phyloP scores from a whole-genome alignment of 2,113 vertebrate genomes.

The Epinephelus fuscoguttatus region DNA sequence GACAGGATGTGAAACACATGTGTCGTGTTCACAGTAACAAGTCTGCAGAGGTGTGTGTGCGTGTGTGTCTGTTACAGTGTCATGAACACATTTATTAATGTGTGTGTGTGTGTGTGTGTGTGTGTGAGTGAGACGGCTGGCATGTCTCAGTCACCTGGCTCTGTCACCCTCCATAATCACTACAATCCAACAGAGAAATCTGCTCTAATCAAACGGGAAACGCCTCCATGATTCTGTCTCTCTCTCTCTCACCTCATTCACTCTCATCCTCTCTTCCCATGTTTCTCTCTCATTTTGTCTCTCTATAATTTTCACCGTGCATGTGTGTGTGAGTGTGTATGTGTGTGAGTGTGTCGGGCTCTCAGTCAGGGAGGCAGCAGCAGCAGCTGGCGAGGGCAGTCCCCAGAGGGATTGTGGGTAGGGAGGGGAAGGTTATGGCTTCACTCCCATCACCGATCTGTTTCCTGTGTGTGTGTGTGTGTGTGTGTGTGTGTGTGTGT shows the following conservation, averaged over 20 bases:
- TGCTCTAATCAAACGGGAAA: constrained; percentile 72
- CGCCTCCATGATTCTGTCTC: constrained; percentile 62
- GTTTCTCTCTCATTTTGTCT: constrained; percentile 41
- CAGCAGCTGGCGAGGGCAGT: constrained; percentile 71
- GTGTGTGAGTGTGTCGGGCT: constrained; percentile 25
- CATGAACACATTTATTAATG: constrained; percentile 16
- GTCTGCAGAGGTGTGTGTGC: constrained; percentile 35
- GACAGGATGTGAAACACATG: constrained; percentile 24
- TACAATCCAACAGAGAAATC: constrained; percentile 76
- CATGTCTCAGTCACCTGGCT: constrained; percentile 64
- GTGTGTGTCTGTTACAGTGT: constrained; percentile 2
- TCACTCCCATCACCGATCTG: constrained; percentile 64
- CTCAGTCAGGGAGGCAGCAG: constrained; percentile 39
- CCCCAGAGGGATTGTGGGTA: constrained; percentile 75
- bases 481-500: constrained; percentile 44
- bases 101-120: constrained; percentile 24
- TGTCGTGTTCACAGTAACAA: constrained; percentile 21
- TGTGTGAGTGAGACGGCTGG: constrained; percentile 9
- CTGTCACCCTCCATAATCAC: constrained; percentile 67
- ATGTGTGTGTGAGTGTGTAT: constrained; percentile 29
- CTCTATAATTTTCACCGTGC: constrained; percentile 25
- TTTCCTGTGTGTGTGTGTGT: constrained; percentile 29
- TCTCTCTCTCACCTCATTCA: not conserved
- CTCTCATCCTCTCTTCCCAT: constrained; percentile 4
- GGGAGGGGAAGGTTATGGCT: constrained; percentile 72